Evolutionary conservation across 2,888 invertebrate species (phyloP).

Genomic region (Eudasyphora cyanicolor): DNA sequence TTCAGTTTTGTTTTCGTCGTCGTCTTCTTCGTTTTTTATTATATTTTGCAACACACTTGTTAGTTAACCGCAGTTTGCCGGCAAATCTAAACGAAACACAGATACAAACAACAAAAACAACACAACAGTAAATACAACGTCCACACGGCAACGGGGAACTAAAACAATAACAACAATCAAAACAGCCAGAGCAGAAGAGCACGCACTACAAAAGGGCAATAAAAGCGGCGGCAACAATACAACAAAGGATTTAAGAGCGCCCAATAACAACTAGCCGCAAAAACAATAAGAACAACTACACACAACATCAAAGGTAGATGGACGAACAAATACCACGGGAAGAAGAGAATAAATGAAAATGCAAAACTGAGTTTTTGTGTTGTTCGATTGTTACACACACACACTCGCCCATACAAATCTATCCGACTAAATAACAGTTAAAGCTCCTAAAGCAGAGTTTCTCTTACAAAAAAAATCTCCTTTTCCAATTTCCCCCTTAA

Average conservation of each 20-base stretch:
- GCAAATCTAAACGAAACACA: constrained; percentile 57
- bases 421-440: constrained; percentile 1
- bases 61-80: constrained; percentile 63
- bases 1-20: not conserved
- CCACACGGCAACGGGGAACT: constrained; percentile 30
- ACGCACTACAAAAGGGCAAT: constrained; percentile 11
- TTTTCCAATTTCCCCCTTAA: too few relatives aligned
- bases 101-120: constrained; percentile 9
- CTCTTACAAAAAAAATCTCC: constrained; percentile 4
- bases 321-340: too few relatives aligned
- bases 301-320: too few relatives aligned
- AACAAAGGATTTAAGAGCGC: too few relatives aligned
- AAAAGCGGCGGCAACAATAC: not conserved
- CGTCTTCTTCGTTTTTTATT: constrained; percentile 6
- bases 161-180: constrained; percentile 45
- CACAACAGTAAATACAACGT: constrained; percentile 12
- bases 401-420: too few relatives aligned
- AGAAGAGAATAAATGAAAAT: constrained; percentile 9
- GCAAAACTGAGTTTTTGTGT: constrained; percentile 11
- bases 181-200: constrained; percentile 21
- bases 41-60: constrained; percentile 64
- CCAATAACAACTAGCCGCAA: too few relatives aligned
- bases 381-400: too few relatives aligned
- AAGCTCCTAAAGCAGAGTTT: too few relatives aligned
- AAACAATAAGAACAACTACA: too few relatives aligned